These are phyloP conservation scores for Archips xylosteana DNA, from an alignment of 2,888 invertebrate genomes.

Conservation along the genomic window DNA sequence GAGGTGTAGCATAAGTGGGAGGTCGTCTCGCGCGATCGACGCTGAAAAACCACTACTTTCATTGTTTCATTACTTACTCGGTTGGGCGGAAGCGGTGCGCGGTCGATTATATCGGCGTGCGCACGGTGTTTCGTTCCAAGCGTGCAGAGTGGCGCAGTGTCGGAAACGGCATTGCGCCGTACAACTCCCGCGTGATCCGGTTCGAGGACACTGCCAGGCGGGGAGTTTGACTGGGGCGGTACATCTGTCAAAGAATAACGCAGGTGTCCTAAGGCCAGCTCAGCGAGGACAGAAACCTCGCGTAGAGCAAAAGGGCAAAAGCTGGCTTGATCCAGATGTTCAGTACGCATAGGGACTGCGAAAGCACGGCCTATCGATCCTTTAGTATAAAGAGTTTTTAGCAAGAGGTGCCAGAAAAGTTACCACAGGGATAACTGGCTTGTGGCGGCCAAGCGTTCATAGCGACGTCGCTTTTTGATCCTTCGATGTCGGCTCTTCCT, in stretches of 20 bases:
- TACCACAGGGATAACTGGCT: constrained; percentile 89
- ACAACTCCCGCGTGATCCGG: no score
- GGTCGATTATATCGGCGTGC: constrained; percentile 57
- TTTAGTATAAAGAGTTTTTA: constrained; percentile 84
- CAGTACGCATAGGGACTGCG: constrained; percentile 87
- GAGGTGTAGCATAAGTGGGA: constrained; percentile 86
- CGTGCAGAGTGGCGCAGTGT: no score
- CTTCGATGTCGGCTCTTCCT: constrained; percentile 91
- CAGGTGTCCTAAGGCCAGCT: no score
- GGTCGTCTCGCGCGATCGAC: constrained; percentile 65
- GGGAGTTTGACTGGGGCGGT: no score
- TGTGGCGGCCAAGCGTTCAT: constrained; percentile 87
- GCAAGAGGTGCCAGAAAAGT: constrained; percentile 90
- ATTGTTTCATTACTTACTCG: constrained; percentile 64
- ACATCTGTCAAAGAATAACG: no score
- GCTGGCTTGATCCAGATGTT: constrained; percentile 88
- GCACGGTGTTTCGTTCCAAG: constrained; percentile 77
- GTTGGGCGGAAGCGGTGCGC: constrained; percentile 57
- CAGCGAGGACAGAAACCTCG: no score
- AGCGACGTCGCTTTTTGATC: constrained; percentile 90
- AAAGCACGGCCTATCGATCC: constrained; percentile 89
- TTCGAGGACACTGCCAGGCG: no score
- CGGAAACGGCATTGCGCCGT: no score
- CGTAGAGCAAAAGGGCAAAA: constrained; percentile 86
- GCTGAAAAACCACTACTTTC: constrained; percentile 66